Base-by-base conservation (phyloP, 2,113 vertebrate species). In the Protomyctophum bolini region DNA sequence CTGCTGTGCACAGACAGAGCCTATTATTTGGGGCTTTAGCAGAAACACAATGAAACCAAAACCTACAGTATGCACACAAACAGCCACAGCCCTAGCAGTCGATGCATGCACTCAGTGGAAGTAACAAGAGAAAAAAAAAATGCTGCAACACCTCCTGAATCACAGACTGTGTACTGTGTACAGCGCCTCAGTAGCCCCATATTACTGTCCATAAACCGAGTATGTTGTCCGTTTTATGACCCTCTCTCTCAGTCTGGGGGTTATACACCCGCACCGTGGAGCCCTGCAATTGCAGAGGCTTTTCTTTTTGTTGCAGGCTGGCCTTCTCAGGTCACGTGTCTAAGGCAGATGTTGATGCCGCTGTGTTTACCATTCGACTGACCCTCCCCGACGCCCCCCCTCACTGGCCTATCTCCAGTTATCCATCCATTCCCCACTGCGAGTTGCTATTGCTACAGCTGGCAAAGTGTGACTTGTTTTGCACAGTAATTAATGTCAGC, bases 341-440 rank as follows among this genome's bases (percentile, higher is more conserved):
- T 66, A 67, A 79, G 61, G 72, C 70, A 46, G 62, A 59, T 72
- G 66, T 69, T 61, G 63, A 56, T 69, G 60, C 52, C 7, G 72
- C 71, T 63, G 71, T 70, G 63, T 69, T 83, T 68, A 63, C 61
- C 66, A 66, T 80, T 83, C 72, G 86, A 82, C 87, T 73, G 77
- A 61, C 60, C 21, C 21, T 21, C 21, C 21, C 21, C 21, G 14
- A 45, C 49, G 8, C 60, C 72, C 48, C 48, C 21, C 66, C 66
- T 79, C 10, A 47, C 45, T 41, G 80, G 73, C 82, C 82, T 65
- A 46, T 83, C 82, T 70, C 50, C 52, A 65, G 75, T 67, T 81
- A 77, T 86, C 87, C 86, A 79, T 64, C 75, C 73, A 63, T 66
- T 21, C 68, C 21, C 68, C 78, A 58, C 8, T 46, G 72, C 49